Evolutionary conservation across 2,797 vertebrate species (phyloP), one percentile per base, ranked within the genome.

Genomic region (Sebastes iracundus): DNA sequence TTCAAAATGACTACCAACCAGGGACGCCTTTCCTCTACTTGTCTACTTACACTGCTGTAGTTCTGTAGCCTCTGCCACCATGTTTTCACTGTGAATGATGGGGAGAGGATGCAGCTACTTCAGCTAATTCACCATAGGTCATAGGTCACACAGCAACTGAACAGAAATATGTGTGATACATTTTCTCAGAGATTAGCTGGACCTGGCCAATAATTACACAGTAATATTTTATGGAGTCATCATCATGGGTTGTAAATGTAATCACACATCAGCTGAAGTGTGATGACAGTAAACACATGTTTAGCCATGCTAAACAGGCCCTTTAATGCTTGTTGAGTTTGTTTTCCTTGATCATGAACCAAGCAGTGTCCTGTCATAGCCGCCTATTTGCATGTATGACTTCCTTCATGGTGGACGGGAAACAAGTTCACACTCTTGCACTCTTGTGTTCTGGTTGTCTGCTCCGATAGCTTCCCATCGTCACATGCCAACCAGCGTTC

Each of bases 381-480:
- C 0, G 1, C 14, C 5, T 64, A 89, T 94, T 92, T 93, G 87
- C 83, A 89, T 90, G 58, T 83, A 55, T 78, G 33, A 77, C 65
- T 85, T 90, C 56, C 78, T 63, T 75, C 49, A 38, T 67, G 2
- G 23, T 59, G 25, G 49, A 74, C 38, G 35, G 30, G 55, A 63
- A 82, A 80, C 56, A 38, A 77, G 62, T 74, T 86, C 71, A 62
- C 11, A 20, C 71, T 73, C 4, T 10, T 64, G 33, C 52, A 79
- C 55, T 38, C 61, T 61, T 64, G 67, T 66, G 63, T 74, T 77
- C 7, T 1, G 4, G 27, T 83, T 88, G 79, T 82, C 75, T 80
- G 53, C 63, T 82, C 38, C 52, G 59, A 66, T 79, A 63, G 55
- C 53, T 78, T 87, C 58, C 80, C 46, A 67, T 77, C 1, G 46